Evolutionary conservation across 2,113 vertebrate species (phyloP).

Genomic region (Psammodynastes pulverulentus): DNA sequence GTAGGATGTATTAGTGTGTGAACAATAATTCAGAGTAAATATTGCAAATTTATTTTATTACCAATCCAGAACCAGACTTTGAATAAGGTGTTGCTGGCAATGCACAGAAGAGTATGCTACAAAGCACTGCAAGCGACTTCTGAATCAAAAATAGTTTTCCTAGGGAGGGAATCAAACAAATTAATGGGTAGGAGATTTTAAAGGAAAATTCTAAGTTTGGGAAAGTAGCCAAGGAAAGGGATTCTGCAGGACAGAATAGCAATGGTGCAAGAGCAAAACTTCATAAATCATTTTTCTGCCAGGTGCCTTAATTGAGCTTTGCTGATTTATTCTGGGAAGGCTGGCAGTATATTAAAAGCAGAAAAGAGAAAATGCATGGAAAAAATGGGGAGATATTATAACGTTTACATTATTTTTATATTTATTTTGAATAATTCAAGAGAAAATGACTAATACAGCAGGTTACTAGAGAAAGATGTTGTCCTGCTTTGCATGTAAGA

Average conservation of each 20-base stretch:
- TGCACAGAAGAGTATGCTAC: neutral
- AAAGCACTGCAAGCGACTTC: neutral
- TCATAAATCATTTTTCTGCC: neutral
- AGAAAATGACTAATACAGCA: neutral
- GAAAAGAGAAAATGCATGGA: neutral
- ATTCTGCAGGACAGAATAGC: neutral
- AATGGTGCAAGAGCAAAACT: neutral
- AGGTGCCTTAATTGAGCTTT: neutral
- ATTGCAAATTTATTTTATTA: neutral
- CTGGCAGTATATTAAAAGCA: neutral
- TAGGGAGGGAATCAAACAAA: neutral
- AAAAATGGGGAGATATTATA: neutral
- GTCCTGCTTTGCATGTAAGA: neutral
- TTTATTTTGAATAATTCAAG: neutral
- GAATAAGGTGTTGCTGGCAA: neutral
- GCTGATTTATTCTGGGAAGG: neutral
- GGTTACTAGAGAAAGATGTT: neutral
- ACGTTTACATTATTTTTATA: neutral
- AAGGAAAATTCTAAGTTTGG: neutral
- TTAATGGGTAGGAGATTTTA: neutral
- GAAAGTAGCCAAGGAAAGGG: neutral
- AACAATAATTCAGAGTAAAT: neutral
- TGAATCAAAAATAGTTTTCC: neutral
- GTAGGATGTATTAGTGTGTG: neutral
- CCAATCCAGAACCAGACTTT: neutral